Base-by-base conservation (phyloP, 2,888 invertebrate genomes). In the Lapara coniferarum region DNA sequence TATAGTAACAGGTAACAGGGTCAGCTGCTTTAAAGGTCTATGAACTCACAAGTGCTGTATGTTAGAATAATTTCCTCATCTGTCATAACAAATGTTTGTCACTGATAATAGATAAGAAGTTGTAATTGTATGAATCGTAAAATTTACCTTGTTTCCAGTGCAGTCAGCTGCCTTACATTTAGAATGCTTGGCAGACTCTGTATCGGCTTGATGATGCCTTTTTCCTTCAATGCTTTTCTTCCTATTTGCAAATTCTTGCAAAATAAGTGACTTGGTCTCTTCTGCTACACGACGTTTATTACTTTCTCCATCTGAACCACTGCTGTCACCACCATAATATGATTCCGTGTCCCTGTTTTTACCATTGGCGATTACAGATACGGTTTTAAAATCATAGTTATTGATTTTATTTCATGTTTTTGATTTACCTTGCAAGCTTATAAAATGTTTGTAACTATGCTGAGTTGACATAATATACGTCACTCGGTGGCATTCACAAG, bases 171-270 rank as follows among this genome's bases (percentile, higher is more conserved):
- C 96, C 80, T 95, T 95, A 8, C 98, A 96, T 75, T 95, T 95
- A 0, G 97, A 95, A 78, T 95, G 93, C 83, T 96, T 95, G 0
- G 96, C 95, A 46, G 94, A 89, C 44, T 95, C 89, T 52, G 95
- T 89, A 71, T 96, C 96, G 70, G 94, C 89, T 53, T 85, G 82
- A 19, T 73, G 75, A 19, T 74, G 75, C 69, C 81, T 84, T 49
- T 80, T 84, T 5, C 84, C 85, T 19, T 87, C 85, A 0, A 81
- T 83, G 70, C 87, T 81, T 77, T 91, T 94, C 85, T 94, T 96
- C 66, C 98, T 94, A 69, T 96, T 89, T 49, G 96, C 95, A 83
- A 98, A 97, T 85, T 98, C 97, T 82, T 97, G 95, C 77, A 96
- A 90, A 70, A 98, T 97, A 16, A 98, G 95, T 57, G 96, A 95